phyloP scores from a whole-genome alignment of 2,113 vertebrate species.

The Raja brachyura region DNA sequence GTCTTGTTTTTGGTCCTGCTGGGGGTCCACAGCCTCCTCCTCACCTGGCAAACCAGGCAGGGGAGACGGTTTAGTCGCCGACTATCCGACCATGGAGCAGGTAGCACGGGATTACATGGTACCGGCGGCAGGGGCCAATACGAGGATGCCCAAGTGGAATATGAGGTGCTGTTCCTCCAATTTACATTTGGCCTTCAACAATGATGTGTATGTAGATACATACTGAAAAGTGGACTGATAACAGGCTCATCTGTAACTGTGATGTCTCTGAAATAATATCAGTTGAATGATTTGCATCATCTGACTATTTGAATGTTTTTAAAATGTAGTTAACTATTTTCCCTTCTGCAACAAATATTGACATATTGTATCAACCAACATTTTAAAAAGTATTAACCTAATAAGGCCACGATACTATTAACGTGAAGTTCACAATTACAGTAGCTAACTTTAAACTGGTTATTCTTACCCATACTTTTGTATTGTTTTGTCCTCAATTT shows the following conservation, averaged over 20 bases:
- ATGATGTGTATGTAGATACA: conserved; percentile 58
- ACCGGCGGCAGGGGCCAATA: too few relatives aligned
- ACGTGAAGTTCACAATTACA: background rate
- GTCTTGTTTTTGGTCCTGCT: too few relatives aligned
- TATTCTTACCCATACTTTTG: background rate
- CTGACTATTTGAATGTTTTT: background rate
- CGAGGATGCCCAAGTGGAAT: too few relatives aligned
- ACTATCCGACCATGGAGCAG: too few relatives aligned
- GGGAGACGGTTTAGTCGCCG: too few relatives aligned
- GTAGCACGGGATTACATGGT: too few relatives aligned
- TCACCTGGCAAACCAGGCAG: too few relatives aligned
- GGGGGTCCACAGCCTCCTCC: too few relatives aligned
- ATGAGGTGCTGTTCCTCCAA: too few relatives aligned
- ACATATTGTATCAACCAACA: background rate
- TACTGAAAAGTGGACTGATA: conserved; percentile 57
- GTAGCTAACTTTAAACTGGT: background rate
- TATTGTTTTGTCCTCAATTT: background rate
- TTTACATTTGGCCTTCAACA: conserved; percentile 57
- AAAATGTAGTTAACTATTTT: background rate
- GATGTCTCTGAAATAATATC: background rate
- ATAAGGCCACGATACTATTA: background rate
- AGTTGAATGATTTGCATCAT: background rate
- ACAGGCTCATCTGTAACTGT: background rate
- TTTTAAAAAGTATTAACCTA: background rate
- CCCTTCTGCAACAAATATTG: background rate